phyloP scores from a whole-genome alignment of 2,113 vertebrate species.

The Apodemus speciosus region DNA sequence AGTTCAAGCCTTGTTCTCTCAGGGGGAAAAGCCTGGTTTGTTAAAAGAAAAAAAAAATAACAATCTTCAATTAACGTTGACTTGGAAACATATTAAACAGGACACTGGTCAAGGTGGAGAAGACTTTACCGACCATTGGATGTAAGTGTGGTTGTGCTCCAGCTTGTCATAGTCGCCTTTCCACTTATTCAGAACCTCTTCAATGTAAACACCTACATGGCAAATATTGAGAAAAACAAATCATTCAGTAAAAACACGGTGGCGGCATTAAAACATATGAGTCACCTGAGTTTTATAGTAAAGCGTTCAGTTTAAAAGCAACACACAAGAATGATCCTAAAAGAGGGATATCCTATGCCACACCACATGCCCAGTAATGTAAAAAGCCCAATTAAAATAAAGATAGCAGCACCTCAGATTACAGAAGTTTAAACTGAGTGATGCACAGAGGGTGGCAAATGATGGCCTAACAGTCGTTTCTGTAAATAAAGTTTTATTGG shows the following conservation, averaged over 20 bases:
- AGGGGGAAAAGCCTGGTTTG: constrained; percentile 95
- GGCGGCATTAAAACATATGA: constrained; percentile 10
- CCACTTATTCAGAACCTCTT: constrained; percentile 98
- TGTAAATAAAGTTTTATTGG: constrained; percentile 29
- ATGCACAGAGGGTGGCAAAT: background rate
- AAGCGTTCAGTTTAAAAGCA: constrained; percentile 7
- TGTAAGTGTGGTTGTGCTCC: constrained; percentile 99
- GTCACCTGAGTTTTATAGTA: constrained; percentile 1
- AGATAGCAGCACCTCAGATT: background rate
- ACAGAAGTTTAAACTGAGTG: background rate
- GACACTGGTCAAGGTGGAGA: constrained; percentile 70
- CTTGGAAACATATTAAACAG: constrained; percentile 58
- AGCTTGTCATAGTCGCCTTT: constrained; percentile 97
- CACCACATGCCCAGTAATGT: constrained; percentile 14
- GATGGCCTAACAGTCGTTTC: background rate
- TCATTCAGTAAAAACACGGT: constrained; percentile 10
- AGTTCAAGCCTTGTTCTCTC: constrained; percentile 98
- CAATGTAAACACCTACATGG: constrained; percentile 94
- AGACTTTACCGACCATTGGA: constrained; percentile 93
- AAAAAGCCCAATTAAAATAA: background rate
- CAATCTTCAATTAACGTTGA: constrained; percentile 8
- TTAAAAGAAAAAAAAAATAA: constrained; percentile 64
- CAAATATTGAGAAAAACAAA: constrained; percentile 72
- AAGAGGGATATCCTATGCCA: background rate
- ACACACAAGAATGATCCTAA: background rate